A percentile compares a stretch with the other conserved stretches of the same genome.
Conservation (phyloP, 2,797 vertebrate species). For the Acanthopagrus latus region DNA sequence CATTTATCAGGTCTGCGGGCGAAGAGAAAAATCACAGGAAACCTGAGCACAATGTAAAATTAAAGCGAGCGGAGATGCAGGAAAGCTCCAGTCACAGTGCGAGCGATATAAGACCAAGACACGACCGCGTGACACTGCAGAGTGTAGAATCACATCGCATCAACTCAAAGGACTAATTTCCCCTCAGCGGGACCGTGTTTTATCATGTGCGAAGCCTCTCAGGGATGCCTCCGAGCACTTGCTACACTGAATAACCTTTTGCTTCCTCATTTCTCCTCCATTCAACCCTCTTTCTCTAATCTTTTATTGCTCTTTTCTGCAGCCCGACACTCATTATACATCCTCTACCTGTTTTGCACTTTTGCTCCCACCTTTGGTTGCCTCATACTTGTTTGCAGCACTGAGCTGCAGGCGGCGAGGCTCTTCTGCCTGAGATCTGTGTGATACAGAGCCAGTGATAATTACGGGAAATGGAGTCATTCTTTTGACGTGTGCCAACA, state of each 20-base stretch:
- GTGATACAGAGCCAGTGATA: constrained; percentile 36
- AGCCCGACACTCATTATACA: constrained; percentile 18
- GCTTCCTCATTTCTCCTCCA: constrained; percentile 32
- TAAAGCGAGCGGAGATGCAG: constrained; percentile 13
- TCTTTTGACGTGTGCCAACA: constrained; percentile 27
- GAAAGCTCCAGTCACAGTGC: not conserved
- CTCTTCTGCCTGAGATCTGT: constrained; percentile 27
- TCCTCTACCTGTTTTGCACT: constrained; percentile 24
- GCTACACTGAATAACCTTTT: constrained; percentile 49
- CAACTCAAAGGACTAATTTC: constrained; percentile 37
- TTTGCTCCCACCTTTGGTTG: constrained; percentile 10
- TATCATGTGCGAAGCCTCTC: constrained; percentile 2
- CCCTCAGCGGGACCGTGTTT: constrained; percentile 24
- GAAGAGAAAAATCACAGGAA: constrained; percentile 30
- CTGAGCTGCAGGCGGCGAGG: constrained; percentile 38
- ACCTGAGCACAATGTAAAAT: constrained; percentile 16
- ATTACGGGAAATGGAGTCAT: constrained; percentile 39
- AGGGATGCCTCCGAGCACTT: constrained; percentile 26
- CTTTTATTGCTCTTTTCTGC: constrained; percentile 23
- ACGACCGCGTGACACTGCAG: constrained; percentile 30
- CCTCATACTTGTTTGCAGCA: constrained; percentile 8
- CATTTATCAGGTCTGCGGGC: constrained; percentile 48
- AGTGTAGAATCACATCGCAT: constrained; percentile 40
- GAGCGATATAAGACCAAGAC: constrained; percentile 15
- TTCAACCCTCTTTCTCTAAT: constrained; percentile 42